Conservation (phyloP, 2,888 invertebrate genomes). For the Lasioglossum pauxillum region DNA sequence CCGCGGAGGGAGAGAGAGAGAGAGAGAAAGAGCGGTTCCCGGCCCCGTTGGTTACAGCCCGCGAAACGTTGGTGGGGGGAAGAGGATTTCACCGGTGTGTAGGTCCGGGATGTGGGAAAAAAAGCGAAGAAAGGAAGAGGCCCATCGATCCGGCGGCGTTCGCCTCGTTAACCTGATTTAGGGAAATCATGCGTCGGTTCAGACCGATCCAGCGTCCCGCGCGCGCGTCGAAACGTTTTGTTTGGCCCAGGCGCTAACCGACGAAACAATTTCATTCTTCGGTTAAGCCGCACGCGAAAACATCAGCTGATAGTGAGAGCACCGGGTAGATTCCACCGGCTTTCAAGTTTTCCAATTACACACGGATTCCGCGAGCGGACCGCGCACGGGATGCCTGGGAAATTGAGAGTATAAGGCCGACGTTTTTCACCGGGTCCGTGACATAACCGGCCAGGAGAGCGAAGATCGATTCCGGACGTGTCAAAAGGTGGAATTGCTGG, state of each 20-base stretch:
- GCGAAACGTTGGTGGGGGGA: neutral
- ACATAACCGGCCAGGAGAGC: neutral
- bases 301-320: constrained; percentile 45
- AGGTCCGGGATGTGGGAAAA: constrained; percentile 1
- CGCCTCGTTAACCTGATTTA: constrained; percentile 73
- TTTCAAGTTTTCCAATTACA: constrained; percentile 25
- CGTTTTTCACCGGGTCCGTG: neutral
- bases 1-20: neutral
- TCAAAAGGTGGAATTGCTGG: neutral
- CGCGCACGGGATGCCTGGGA: neutral
- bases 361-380: neutral
- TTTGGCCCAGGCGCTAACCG: constrained; percentile 45
- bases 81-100: neutral
- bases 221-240: constrained; percentile 52
- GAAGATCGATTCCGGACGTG: neutral
- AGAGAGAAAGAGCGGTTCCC: neutral
- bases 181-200: constrained; percentile 60
- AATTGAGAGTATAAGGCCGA: neutral
- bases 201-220: constrained; percentile 41
- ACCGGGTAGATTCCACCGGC: constrained; percentile 9
- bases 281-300: constrained; percentile 55
- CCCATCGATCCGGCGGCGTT: constrained; percentile 63
- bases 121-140: constrained; percentile 33
- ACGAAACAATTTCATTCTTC: constrained; percentile 66
- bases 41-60: constrained; percentile 34